A percentile compares a stretch with the other conserved stretches of the same genome.
Conservation (phyloP, 2,113 vertebrate species). For the Hemiscyllium ocellatum region DNA sequence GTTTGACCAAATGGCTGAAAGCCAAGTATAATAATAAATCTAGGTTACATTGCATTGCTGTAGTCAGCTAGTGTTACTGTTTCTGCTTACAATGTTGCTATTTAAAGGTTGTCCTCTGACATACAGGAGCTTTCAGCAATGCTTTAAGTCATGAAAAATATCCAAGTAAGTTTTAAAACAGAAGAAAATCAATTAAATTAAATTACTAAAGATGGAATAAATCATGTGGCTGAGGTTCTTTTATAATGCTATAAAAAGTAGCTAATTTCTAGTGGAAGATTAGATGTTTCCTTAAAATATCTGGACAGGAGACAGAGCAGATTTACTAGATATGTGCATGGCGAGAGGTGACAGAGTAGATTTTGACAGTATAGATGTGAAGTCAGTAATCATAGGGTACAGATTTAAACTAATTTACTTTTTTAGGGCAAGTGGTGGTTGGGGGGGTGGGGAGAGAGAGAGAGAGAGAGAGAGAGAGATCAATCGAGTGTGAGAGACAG, state of each 20-base stretch:
- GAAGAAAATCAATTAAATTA: neutral
- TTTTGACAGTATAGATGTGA: neutral
- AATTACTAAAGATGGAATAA: neutral
- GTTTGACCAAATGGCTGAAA: neutral
- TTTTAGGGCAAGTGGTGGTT: no score
- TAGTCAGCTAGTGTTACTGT: neutral
- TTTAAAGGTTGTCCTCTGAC: neutral
- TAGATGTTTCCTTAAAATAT: neutral
- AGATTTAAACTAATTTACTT: neutral
- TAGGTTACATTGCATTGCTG: no score
- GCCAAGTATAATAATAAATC: constrained; percentile 20
- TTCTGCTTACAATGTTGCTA: neutral
- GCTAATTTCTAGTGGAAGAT: neutral
- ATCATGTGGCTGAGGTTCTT: neutral
- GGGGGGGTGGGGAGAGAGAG: neutral
- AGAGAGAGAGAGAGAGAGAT: neutral
- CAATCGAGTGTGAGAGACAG: no score
- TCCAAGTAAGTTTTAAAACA: neutral
- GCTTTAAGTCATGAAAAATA: neutral
- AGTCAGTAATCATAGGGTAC: neutral
- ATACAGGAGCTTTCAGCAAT: neutral
- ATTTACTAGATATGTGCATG: neutral
- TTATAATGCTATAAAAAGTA: neutral
- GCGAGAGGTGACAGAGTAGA: neutral
- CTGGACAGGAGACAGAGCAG: neutral